Evolutionary conservation across 2,797 vertebrate species (phyloP), one percentile per base, ranked within the genome.

Genomic region (Synanceia verrucosa): DNA sequence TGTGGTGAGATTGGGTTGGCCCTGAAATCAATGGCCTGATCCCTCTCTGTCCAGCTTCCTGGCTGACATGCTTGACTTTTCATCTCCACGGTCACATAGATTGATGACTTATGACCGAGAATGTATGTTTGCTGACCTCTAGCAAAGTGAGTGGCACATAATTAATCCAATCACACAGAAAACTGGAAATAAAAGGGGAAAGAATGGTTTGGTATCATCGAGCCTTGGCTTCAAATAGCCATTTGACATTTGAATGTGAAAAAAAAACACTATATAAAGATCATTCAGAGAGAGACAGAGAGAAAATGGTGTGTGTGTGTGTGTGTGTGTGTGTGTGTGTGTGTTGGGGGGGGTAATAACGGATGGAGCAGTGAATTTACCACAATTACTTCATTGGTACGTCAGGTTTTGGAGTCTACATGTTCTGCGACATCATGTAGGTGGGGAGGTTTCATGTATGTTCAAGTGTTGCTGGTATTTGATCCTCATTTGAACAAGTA

Each of bases 31-130:
- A 94, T 95, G 91, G 92, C 81, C 89, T 92, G 92, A 93, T 90
- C 89, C 91, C 85, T 90, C 83, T 88, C 88, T 90, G 90, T 91
- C 88, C 85, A 78, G 87, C 88, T 89, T 84, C 87, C 88, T 91
- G 91, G 90, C 83, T 94, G 93, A 94, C 93, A 93, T 91, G 92
- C 92, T 91, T 92, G 93, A 94, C 94, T 94, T 94, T 94, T 94
- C 92, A 92, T 94, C 94, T 93, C 89, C 91, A 88, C 83, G 90
- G 93, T 92, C 93, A 92, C 90, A 93, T 89, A 92, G 94, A 94
- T 95, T 94, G 94, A 94, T 94, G 94, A 94, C 94, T 94, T 95
- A 92, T 94, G 92, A 93, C 93, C 93, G 60, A 84, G 89, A 92
- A 92, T 92, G 90, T 93, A 93, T 92, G 93, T 94, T 90, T 92